A percentile compares a stretch with the other conserved stretches of the same genome.
These are phyloP conservation scores for Oryzias celebensis DNA, from an alignment of 2,113 vertebrate species.

Conservation along the genomic window DNA sequence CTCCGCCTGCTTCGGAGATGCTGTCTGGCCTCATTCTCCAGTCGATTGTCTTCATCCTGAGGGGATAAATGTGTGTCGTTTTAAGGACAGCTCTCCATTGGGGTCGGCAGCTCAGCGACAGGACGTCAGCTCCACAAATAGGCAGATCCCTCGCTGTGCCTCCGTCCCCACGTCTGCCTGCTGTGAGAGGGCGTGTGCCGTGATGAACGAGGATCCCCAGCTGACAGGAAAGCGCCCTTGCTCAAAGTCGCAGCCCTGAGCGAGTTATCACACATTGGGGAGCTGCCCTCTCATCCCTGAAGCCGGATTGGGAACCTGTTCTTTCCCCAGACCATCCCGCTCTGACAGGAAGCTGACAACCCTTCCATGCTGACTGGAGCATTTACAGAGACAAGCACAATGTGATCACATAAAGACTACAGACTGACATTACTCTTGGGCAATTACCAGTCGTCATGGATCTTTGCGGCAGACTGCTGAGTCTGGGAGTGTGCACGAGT, in stretches of 20 bases:
- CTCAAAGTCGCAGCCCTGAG: conserved; percentile 50
- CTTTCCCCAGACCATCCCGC: neutral
- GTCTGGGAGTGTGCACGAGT: neutral
- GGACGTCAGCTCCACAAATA: conserved; percentile 57
- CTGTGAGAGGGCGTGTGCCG: conserved; percentile 7
- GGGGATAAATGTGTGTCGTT: conserved; percentile 57
- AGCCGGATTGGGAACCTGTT: conserved; percentile 35
- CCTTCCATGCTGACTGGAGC: neutral
- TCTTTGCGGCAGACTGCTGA: conserved; percentile 13
- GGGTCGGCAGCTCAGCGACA: conserved; percentile 42
- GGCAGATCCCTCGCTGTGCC: conserved; percentile 30
- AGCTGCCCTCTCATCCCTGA: conserved; percentile 35
- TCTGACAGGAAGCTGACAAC: neutral
- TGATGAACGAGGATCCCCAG: conserved; percentile 41
- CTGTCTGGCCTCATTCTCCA: conserved; percentile 48
- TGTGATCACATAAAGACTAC: conserved; percentile 6
- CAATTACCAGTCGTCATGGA: conserved; percentile 15
- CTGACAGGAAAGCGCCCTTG: conserved; percentile 34
- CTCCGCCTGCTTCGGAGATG: conserved; percentile 10
- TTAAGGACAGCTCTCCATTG: conserved; percentile 54
- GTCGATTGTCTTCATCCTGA: conserved; percentile 24
- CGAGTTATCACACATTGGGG: conserved; percentile 35
- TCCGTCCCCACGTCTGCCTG: conserved; percentile 11
- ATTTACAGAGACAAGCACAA: neutral
- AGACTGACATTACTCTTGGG: conserved; percentile 21